These are phyloP conservation scores for Gouania willdenowi DNA, from an alignment of 2,797 vertebrate genomes.

Conservation along the genomic window DNA sequence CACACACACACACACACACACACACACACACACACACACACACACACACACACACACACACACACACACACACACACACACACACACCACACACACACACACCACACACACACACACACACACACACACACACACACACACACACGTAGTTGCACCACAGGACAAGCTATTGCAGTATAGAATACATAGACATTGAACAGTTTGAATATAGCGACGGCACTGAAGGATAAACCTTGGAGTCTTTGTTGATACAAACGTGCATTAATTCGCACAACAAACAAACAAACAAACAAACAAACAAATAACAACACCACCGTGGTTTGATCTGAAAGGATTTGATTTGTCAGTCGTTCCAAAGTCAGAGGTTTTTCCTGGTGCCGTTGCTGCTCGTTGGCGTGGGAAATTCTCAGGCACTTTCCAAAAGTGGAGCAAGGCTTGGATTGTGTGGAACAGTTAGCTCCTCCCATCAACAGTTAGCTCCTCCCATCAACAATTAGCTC, in stretches of 20 bases:
- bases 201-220: slow-evolving; percentile 61
- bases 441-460: slow-evolving; percentile 7
- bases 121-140: slow-evolving; percentile 66
- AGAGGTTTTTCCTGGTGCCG: slow-evolving; percentile 31
- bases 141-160: slow-evolving; percentile 66
- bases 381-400: slow-evolving; percentile 40
- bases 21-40: slow-evolving; percentile 65
- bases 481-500: slow-evolving; percentile 6
- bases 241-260: slow-evolving; percentile 56
- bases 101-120: slow-evolving; percentile 57
- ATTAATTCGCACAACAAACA: slow-evolving; percentile 31
- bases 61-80: slow-evolving; percentile 66
- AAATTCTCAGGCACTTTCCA: slow-evolving; percentile 92
- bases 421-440: slow-evolving; percentile 63
- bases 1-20: slow-evolving; percentile 67
- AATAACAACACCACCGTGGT: slow-evolving; percentile 21
- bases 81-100: slow-evolving; percentile 60
- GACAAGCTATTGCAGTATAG: slow-evolving; percentile 69
- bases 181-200: slow-evolving; percentile 64
- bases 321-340: slow-evolving; percentile 49
- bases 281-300: no score
- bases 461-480: slow-evolving; percentile 2
- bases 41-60: slow-evolving; percentile 65
- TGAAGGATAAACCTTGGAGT: slow-evolving; percentile 54
- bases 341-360: slow-evolving; percentile 49